Evolutionary conservation across 1,140 invertebrate species (phyloP), one percentile per base, ranked within the genome.

Genomic region (Drosophila kohkoa): DNA sequence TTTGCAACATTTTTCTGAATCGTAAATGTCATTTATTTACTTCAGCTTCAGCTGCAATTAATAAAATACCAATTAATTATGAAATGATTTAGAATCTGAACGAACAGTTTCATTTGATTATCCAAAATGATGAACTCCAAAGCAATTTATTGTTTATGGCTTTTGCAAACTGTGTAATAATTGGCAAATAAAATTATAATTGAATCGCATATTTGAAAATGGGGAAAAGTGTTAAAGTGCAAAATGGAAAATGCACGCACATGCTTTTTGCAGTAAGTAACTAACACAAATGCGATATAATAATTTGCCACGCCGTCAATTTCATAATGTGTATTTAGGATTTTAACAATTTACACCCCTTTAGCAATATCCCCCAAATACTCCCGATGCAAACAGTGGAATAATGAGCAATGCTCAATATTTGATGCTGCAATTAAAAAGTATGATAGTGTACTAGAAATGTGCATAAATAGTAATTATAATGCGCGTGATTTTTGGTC

Each of bases 401-500:
- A 86, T 76, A 87, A 87, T 87, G 66, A 57, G 49, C 65, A 55
- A 11, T 38, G 65, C 49, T 67, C 65, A 83, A 71, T 89, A 75
- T 89, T 85, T 83, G 85, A 70, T 62, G 15, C 81, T 70, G 85
- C 85, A 89, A 88, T 88, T 81, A 88, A 77, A 77, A 65, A 59
- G 32, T 66, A 35, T 66, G 13, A 48, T 11, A 28, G 5, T 43
- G 11, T 5, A 43, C 11, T 35, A 68, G 10, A 41, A 30, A 13
- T 74, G 20, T 79, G 71, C 72, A 77, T 79, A 81, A 70, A 57
- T 81, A 72, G 75, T 75, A 90, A 89, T 90, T 85, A 89, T 85
- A 71, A 48, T 16, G 78, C 79, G 75, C 85, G 85, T 89, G 85
- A 85, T 85, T 89, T 89, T 90, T 75, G 85, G 85, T 79, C 48